Conservation (phyloP, 2,797 vertebrate genomes). For the Poecile montanus region DNA sequence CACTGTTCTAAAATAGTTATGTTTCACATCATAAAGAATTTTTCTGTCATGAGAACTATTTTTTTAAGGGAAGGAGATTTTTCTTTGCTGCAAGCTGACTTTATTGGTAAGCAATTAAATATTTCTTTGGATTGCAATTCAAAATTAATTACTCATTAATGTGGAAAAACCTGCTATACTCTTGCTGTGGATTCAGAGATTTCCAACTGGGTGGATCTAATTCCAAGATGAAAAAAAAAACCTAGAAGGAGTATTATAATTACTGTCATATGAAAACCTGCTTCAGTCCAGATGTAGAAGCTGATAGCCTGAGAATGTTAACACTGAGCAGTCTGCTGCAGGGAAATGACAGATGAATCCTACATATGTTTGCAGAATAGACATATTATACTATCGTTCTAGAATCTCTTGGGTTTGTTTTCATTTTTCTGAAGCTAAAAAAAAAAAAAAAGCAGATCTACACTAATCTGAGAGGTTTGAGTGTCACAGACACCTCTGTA, state of each 20-base stretch:
- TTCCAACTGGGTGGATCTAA: constrained; percentile 32
- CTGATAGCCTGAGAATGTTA: constrained; percentile 49
- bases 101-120: constrained; percentile 29
- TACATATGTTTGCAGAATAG: constrained; percentile 61
- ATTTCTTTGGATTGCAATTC: constrained; percentile 47
- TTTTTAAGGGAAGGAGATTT: neutral
- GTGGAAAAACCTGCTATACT: constrained; percentile 53
- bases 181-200: neutral
- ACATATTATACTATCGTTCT: neutral
- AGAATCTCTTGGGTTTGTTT: constrained; percentile 4
- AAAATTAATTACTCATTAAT: constrained; percentile 65
- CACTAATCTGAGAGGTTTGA: neutral
- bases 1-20: constrained; percentile 45
- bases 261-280: constrained; percentile 62
- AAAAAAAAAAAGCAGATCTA: neutral
- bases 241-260: constrained; percentile 52
- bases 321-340: constrained; percentile 57
- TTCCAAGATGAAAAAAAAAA: constrained; percentile 24
- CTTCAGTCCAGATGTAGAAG: constrained; percentile 60
- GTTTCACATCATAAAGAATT: constrained; percentile 46
- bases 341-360: constrained; percentile 53
- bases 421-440: neutral
- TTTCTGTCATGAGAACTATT: constrained; percentile 26
- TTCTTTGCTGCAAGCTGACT: constrained; percentile 21
- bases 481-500: constrained; percentile 12